Percentiles rank a stretch among this genome's conserved stretches.
Conservation (phyloP, 2,113 vertebrate species). For the Centropristis striata region DNA sequence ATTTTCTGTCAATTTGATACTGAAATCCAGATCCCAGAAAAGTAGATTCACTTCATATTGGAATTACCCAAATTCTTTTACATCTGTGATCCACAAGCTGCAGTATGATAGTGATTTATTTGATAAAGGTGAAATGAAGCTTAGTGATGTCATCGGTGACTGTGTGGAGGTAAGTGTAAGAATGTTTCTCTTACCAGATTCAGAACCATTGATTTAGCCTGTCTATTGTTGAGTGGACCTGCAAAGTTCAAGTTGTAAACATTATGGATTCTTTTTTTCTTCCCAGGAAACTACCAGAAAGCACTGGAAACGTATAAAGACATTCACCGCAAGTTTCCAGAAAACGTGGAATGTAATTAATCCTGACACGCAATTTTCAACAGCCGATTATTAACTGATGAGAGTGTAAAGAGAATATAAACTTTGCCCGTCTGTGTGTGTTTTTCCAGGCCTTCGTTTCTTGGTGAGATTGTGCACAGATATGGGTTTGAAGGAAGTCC, state of each 20-base stretch:
- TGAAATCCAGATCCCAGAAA: not conserved
- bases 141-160: not conserved
- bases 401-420: not conserved
- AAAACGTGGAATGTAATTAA: constrained; percentile 94
- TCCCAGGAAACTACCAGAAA: constrained; percentile 95
- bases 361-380: not conserved
- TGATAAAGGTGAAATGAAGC: not conserved
- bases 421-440: not conserved
- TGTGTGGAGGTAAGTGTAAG: not conserved
- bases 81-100: not conserved
- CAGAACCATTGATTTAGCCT: not conserved
- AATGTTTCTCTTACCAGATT: not conserved
- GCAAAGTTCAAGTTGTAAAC: not conserved
- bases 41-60: not conserved
- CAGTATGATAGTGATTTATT: not conserved
- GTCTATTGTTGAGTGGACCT: not conserved
- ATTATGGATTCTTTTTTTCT: too few relatives aligned
- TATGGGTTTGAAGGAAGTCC: constrained; percentile 95
- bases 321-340: constrained; percentile 95
- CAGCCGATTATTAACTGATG: not conserved
- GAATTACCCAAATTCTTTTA: not conserved
- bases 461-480: constrained; percentile 95
- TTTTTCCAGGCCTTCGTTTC: constrained; percentile 90
- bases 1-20: not conserved
- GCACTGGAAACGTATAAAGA: constrained; percentile 95